Base-by-base conservation (phyloP, 1,140 invertebrate genomes). In the Drosophila kikkawai region DNA sequence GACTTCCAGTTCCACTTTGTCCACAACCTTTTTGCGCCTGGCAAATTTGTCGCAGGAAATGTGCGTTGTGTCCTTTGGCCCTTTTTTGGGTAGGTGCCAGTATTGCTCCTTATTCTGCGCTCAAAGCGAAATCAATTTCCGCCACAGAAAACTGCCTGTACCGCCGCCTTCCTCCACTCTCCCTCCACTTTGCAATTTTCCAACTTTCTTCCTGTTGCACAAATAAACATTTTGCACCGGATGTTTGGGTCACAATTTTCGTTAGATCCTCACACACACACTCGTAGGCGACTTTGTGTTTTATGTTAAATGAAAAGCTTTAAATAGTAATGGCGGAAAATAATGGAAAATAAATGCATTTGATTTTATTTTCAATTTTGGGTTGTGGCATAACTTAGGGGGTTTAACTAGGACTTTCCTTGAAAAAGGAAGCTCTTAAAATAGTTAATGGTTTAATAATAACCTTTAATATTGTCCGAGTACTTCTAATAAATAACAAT, bases 21-120 rank as follows among this genome's bases (percentile, higher is more conserved):
- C 65, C 50, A 36, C 75, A 78, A 70, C 65, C 76, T 71, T 56
- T 56, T 66, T 77, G n/a, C 67, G 80, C 68, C 77, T 77, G 73
- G 80, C 83, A 87, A 87, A 87, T 87, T 87, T 87, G 83, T 87
- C 83, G 84, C 84, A 87, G 83, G 83, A 87, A 87, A 87, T 88
- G 83, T 87, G 80, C 85, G 77, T 87, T 78, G 65, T 78, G 75
- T 78, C 75, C 75, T 50, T 77, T 77, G 64, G 56, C 42, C 75
- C 63, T 66, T 53, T 53, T 82, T 70, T 47, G 67, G 67, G 55
- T 63, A 83, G 76, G 80, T 76, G 70, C 79, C 75, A 58, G 74
- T 42, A 42, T 34, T 60, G 79, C 79, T 71, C 50, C 75, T 79
- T 79, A 37, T 67, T 74, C 65, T 82, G 50, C 65, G 73, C 66